These are phyloP conservation scores for Pyrgus malvae DNA, from an alignment of 2,888 invertebrate genomes.

Conservation along the genomic window DNA sequence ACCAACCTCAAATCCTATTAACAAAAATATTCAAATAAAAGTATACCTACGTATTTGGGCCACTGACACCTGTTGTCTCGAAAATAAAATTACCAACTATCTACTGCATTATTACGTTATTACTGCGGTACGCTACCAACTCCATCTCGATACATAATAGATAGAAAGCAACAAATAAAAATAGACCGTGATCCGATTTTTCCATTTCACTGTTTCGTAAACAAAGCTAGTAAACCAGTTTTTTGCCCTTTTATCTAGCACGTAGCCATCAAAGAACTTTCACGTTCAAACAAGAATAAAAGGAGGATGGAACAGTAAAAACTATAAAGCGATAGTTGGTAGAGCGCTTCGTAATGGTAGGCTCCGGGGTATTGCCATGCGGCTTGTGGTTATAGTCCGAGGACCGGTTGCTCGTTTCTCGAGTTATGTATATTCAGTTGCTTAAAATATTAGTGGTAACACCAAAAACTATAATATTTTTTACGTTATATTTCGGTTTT, in stretches of 20 bases:
- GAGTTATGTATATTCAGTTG: too few relatives aligned
- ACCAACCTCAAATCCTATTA: too few relatives aligned
- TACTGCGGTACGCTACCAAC: constrained; percentile 6
- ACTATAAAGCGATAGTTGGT: constrained; percentile 18
- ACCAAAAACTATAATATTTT: too few relatives aligned
- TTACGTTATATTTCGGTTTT: too few relatives aligned
- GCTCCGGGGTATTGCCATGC: constrained; percentile 4
- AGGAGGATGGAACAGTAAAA: constrained; percentile 16
- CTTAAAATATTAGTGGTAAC: too few relatives aligned
- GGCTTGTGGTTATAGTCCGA: constrained; percentile 13
- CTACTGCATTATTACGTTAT: constrained; percentile 1
- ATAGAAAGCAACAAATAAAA: constrained; percentile 11
- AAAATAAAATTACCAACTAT: neutral
- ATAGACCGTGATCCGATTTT: constrained; percentile 16
- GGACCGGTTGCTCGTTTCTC: too few relatives aligned
- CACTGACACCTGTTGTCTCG: neutral
- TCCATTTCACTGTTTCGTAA: constrained; percentile 23
- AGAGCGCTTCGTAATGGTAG: constrained; percentile 5
- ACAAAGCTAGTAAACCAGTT: constrained; percentile 25
- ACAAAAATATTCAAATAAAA: too few relatives aligned
- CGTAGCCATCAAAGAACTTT: constrained; percentile 27
- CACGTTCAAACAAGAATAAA: constrained; percentile 25
- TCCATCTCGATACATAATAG: constrained; percentile 2
- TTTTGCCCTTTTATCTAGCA: constrained; percentile 20
- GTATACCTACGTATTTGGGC: too few relatives aligned